Conservation (phyloP, 2,797 vertebrate species). For the Xiphophorus birchmanni region DNA sequence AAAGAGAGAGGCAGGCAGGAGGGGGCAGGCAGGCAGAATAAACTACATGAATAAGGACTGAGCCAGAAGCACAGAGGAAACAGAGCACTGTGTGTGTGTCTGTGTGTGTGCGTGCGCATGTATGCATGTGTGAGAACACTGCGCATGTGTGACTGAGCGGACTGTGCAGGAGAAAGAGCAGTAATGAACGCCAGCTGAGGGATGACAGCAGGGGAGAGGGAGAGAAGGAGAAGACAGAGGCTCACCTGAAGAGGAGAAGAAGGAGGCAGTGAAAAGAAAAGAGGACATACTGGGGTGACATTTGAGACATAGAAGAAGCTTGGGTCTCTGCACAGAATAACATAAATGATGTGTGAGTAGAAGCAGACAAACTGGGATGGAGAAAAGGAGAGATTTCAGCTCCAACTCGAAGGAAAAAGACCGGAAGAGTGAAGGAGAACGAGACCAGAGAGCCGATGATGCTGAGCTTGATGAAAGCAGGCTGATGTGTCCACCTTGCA, state of each 20-base stretch:
- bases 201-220: slow-evolving; percentile 45
- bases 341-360: slow-evolving; percentile 26
- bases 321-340: slow-evolving; percentile 34
- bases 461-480: slow-evolving; percentile 32
- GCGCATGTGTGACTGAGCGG: slow-evolving; percentile 74
- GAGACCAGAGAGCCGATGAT: slow-evolving; percentile 35
- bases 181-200: slow-evolving; percentile 62
- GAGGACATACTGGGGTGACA: slow-evolving; percentile 3
- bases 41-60: slow-evolving; percentile 67
- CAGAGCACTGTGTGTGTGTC: slow-evolving; percentile 18
- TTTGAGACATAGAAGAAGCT: slow-evolving; percentile 15
- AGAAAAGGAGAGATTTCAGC: slow-evolving; percentile 43
- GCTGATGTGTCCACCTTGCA: slow-evolving; percentile 68
- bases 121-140: slow-evolving; percentile 63
- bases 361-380: slow-evolving; percentile 48
- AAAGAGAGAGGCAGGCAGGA: slow-evolving; percentile 25
- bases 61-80: slow-evolving; percentile 60
- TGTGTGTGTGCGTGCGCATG: slow-evolving; percentile 42
- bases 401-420: slow-evolving; percentile 22
- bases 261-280: slow-evolving; percentile 20
- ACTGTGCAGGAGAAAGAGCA: slow-evolving; percentile 61
- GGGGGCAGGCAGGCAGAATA: slow-evolving; percentile 51
- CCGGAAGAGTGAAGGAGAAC: slow-evolving; percentile 54
- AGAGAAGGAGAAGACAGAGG: slow-evolving; percentile 25
- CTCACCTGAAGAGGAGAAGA: slow-evolving; percentile 47